These are phyloP conservation scores for Squalus acanthias DNA, from an alignment of 2,797 vertebrate genomes.

Conservation along the genomic window DNA sequence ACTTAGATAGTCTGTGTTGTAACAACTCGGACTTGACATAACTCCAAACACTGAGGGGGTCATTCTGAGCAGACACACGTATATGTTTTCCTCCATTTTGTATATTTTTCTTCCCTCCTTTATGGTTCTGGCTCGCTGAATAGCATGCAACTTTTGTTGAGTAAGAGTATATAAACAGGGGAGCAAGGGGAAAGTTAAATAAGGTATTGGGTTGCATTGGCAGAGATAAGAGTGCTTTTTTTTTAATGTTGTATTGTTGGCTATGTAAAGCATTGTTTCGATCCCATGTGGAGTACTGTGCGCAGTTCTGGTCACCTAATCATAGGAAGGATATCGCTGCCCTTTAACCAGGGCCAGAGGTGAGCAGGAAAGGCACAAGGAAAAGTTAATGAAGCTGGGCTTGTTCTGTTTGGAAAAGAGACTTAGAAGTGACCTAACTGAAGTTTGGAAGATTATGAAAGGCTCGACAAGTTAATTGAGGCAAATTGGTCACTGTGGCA, in stretches of 20 bases:
- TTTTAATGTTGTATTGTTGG: too few species aligned
- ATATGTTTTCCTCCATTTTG: not conserved
- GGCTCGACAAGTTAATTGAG: not conserved
- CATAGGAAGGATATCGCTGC: not conserved
- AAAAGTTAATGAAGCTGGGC: not conserved
- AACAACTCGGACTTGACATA: constrained; percentile 13
- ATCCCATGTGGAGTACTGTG: not conserved
- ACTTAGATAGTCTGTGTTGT: constrained; percentile 17
- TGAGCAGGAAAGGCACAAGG: not conserved
- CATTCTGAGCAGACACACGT: not conserved
- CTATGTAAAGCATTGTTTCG: not conserved
- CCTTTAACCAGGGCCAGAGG: not conserved
- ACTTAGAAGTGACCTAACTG: not conserved
- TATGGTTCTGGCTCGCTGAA: not conserved
- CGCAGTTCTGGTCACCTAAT: not conserved
- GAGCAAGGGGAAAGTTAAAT: not conserved
- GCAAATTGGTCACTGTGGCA: not conserved
- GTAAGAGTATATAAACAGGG: not conserved
- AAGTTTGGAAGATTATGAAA: not conserved
- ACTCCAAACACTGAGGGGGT: not conserved
- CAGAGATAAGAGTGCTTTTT: not conserved
- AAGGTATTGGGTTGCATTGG: not conserved
- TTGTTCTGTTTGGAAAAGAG: not conserved
- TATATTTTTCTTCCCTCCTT: not conserved
- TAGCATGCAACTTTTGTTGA: not conserved